Conservation (phyloP, 2,797 vertebrate species). For the Chiloscyllium punctatum region DNA sequence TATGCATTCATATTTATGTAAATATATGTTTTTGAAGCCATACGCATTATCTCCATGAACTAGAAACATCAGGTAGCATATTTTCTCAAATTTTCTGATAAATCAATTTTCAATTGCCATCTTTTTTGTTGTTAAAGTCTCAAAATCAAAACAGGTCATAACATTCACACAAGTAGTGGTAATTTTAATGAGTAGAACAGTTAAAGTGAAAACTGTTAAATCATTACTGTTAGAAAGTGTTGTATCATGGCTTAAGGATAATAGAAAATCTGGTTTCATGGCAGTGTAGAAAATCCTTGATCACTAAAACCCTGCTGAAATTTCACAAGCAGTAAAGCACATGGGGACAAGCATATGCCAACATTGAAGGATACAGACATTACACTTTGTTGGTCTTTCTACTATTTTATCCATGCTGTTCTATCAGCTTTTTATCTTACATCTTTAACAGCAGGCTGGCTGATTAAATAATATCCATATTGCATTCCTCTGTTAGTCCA, state of each 20-base stretch:
- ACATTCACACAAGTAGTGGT: background rate
- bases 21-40: background rate
- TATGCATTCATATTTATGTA: conserved; percentile 8
- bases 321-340: background rate
- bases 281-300: background rate
- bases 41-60: background rate
- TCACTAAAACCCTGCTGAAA: background rate
- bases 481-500: conserved; percentile 31
- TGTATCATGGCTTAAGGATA: background rate
- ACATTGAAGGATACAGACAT: background rate
- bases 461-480: conserved; percentile 29
- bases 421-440: background rate
- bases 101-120: background rate
- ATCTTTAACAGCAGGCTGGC: conserved; percentile 27
- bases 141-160: background rate
- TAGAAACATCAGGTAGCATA: background rate
- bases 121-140: no score
- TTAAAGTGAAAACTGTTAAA: background rate
- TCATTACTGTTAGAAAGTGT: background rate
- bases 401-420: background rate
- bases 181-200: background rate
- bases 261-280: background rate
- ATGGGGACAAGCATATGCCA: background rate
- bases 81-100: background rate
- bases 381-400: background rate